Evolutionary conservation across 1,140 invertebrate species (phyloP), one percentile per base, ranked within the genome.

Genomic region (Oryzaephilus surinamensis): DNA sequence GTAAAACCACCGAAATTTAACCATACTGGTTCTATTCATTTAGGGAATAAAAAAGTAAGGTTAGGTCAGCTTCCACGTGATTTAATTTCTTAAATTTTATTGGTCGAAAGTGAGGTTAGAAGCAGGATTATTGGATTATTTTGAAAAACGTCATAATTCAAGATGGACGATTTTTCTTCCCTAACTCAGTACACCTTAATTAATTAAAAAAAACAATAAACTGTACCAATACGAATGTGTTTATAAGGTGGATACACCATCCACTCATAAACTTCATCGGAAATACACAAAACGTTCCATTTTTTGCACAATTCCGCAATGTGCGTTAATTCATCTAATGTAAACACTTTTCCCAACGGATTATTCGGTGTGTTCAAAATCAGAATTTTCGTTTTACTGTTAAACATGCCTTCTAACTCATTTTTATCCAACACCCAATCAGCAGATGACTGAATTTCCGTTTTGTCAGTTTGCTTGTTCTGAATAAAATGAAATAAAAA

Each of bases 211-310:
- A 30, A 18, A 21, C 10, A 24, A 3, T 38, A 23, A 32, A 33
- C 32, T 33, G 19, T 51, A 59, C 58, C 55, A n/a, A 62, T 62
- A 46, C 58, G 45, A 15, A 60, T 55, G 65, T 97, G 95, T 58
- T 91, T 71, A 27, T 77, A 68, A 1, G 82, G 82, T 55, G 85
- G 74, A 58, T 88, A 98, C 12, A 92, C 82, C 50, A 99, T 76
- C 88, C 92, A 97, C 65, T 99, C 95, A 50, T 99, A 99, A 1
- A 99, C 96, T 65, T 99, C 96, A 67, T 99, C 95, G 5, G 89
- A 82, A 13, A 99, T 67, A 38, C 90, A 92, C 4, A 98, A 64
- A 4, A 85, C 80, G 63, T 99, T 82, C 73, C 90, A 81, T 60
- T 97, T 93, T 53, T 85, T 88, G 54, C 91, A 96, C 24, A 99